These are phyloP conservation scores for Phoronis australis DNA, from an alignment of 2,888 invertebrate genomes.

Conservation along the genomic window DNA sequence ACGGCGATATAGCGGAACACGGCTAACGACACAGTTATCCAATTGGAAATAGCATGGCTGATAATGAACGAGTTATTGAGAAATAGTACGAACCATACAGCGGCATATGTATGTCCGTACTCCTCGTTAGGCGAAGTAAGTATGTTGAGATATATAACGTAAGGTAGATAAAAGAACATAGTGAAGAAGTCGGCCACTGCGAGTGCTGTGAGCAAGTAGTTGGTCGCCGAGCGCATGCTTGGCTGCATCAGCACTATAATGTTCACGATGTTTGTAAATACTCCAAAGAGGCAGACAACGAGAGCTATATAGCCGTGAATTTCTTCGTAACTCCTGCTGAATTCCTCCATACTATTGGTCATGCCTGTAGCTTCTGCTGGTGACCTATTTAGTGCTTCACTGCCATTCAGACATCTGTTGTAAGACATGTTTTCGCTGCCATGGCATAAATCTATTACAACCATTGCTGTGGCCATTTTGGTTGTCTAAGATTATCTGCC, in stretches of 20 bases:
- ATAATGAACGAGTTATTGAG: no score
- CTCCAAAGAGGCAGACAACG: slow-evolving; percentile 81
- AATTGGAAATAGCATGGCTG: slow-evolving; percentile 91
- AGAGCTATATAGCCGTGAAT: slow-evolving; percentile 80
- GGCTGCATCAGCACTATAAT: slow-evolving; percentile 76
- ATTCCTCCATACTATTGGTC: no score
- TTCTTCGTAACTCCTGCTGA: slow-evolving; percentile 26
- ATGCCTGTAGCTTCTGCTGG: no score
- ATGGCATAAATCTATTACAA: no score
- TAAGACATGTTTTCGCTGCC: no score
- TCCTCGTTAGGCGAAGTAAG: no score
- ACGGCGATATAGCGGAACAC: slow-evolving; percentile 75
- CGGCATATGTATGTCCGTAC: no score
- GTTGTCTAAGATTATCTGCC: no score
- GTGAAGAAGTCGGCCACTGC: slow-evolving; percentile 87
- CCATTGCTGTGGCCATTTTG: no score
- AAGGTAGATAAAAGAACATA: slow-evolving; percentile 83
- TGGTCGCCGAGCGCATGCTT: slow-evolving; percentile 83
- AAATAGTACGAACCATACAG: no score
- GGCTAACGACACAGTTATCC: slow-evolving; percentile 85
- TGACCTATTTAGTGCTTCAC: no score
- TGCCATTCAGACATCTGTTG: no score
- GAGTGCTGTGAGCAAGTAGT: slow-evolving; percentile 76
- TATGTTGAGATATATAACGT: slow-evolving; percentile 64
- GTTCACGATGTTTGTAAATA: slow-evolving; percentile 83